Evolutionary conservation across 2,888 invertebrate species (phyloP).

Genomic region (Dromius quadrimaculatus): DNA sequence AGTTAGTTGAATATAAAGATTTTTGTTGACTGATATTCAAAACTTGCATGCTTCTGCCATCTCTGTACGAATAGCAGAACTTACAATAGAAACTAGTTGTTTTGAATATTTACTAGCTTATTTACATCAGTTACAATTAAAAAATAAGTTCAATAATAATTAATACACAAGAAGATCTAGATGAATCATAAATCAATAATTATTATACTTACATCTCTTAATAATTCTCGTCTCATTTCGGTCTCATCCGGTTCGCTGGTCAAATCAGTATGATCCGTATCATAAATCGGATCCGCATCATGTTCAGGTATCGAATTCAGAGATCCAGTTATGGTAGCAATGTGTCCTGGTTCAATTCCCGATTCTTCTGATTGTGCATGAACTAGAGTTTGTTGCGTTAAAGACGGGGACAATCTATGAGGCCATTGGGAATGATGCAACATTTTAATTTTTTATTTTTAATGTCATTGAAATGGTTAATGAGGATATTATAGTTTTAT

Average conservation of each 20-base stretch:
- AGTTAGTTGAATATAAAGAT: background rate
- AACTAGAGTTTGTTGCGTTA: conserved; percentile 61
- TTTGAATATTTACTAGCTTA: too few relatives aligned
- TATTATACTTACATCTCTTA: conserved; percentile 78
- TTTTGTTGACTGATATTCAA: background rate
- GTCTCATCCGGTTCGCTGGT: conserved; percentile 85
- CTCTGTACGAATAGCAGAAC: background rate
- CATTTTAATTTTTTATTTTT: conserved; percentile 58
- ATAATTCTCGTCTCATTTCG: conserved; percentile 79
- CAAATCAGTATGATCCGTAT: conserved; percentile 85
- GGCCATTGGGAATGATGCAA: conserved; percentile 66
- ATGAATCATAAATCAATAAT: background rate
- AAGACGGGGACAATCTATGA: conserved; percentile 65
- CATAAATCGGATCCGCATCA: conserved; percentile 75
- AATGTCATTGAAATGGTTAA: background rate
- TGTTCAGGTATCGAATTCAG: conserved; percentile 69
- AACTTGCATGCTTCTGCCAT: background rate
- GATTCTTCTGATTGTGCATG: conserved; percentile 70
- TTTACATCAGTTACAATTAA: too few relatives aligned
- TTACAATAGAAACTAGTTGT: too few relatives aligned
- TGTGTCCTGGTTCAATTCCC: conserved; percentile 76
- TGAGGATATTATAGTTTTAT: too few relatives aligned
- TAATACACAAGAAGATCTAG: too few relatives aligned
- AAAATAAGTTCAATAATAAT: too few relatives aligned
- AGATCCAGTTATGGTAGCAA: conserved; percentile 80